phyloP scores from a whole-genome alignment of 2,888 invertebrate genomes.

The Trilocha varians region DNA sequence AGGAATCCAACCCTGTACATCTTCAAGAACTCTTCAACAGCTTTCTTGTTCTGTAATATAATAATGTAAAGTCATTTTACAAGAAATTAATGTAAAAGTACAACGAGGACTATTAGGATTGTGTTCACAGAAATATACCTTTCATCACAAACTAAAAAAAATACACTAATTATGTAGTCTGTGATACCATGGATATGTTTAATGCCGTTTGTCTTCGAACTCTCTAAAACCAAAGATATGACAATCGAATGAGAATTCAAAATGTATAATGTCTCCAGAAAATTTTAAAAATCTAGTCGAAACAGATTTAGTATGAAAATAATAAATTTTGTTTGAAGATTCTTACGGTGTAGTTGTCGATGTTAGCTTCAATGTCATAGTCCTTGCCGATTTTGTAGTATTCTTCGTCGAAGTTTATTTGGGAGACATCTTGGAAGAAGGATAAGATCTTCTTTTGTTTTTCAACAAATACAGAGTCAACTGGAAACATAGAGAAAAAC shows the following conservation, averaged over 20 bases:
- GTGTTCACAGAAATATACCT: background rate
- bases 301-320: too few relatives aligned
- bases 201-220: too few relatives aligned
- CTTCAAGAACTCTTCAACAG: constrained; percentile 52
- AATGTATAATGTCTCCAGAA: too few relatives aligned
- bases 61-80: background rate
- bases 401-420: constrained; percentile 37
- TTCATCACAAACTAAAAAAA: background rate
- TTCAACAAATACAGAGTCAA: constrained; percentile 27
- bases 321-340: background rate
- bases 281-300: too few relatives aligned
- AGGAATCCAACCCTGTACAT: constrained; percentile 57
- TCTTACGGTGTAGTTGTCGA: constrained; percentile 50
- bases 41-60: constrained; percentile 47
- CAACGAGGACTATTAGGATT: too few relatives aligned
- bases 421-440: constrained; percentile 57
- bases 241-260: too few relatives aligned
- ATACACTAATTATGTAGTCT: too few relatives aligned
- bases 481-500: constrained; percentile 19
- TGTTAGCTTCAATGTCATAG: constrained; percentile 48
- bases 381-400: constrained; percentile 45
- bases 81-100: background rate
- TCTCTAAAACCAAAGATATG: too few relatives aligned
- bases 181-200: too few relatives aligned
- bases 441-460: constrained; percentile 56